phyloP scores from a whole-genome alignment of 2,888 invertebrate species.

The Branchellion lobata region DNA sequence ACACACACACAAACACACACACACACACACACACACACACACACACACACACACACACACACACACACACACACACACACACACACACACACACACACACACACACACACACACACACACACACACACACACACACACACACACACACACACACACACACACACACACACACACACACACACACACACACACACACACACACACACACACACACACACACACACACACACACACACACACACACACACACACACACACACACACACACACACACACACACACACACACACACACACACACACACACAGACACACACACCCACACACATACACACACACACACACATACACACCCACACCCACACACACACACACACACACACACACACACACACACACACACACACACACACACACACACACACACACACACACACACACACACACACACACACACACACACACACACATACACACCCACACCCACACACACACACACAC shows the following conservation, averaged over 20 bases:
- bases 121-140: conserved; percentile 25
- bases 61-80: conserved; percentile 41
- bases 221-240: conserved; percentile 39
- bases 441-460: background rate
- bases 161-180: conserved; percentile 38
- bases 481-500: background rate
- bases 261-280: conserved; percentile 17
- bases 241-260: conserved; percentile 38
- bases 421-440: background rate
- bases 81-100: conserved; percentile 41
- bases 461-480: background rate
- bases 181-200: conserved; percentile 41
- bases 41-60: conserved; percentile 36
- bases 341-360: background rate
- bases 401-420: background rate
- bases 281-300: conserved; percentile 2
- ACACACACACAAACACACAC: conserved; percentile 17
- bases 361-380: background rate
- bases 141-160: conserved; percentile 38
- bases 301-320: background rate
- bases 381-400: background rate
- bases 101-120: conserved; percentile 40
- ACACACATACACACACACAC: background rate
- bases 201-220: conserved; percentile 41
- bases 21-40: conserved; percentile 19